Base-by-base conservation (phyloP, 2,113 vertebrate species). In the Sus scrofa region DNA sequence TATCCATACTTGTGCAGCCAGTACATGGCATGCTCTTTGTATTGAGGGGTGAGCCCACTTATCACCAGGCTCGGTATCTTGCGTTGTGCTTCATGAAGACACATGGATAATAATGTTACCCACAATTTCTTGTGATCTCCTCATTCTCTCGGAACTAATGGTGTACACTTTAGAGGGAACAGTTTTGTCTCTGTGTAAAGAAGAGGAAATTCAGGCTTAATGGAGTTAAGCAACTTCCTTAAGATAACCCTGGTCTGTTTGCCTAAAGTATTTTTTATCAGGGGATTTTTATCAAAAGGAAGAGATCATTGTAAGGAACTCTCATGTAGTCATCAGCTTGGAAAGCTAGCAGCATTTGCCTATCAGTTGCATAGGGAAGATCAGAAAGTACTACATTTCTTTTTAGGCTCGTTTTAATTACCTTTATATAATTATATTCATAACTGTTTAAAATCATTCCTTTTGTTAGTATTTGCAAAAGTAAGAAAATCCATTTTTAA, bases 401-500 rank as follows among this genome's bases (percentile, higher is more conserved):
- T 96, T 82, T 86, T 56, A 85, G 79, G 32, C 79, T 32, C 26
- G 54, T 87, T 87, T 93, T 87, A 83, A 89, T 92, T 89, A 8
- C 37, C n/a, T 89, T 94, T 54, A 78, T 89, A 13, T 93, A 94
- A 87, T 96, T 94, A 83, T 79, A 87, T 39, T 82, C 54, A 74
- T 82, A 75, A 85, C 39, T 11, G 74, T 91, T 89, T 87, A 56
- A 89, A 96, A 37, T 89, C 6, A 93, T 95, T 91, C 65, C 81
- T 44, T 27, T 96, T 97, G 58, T 90, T 97, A 75, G 52, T 97
- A 87, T 96, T 96, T 92, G 88, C 39, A 86, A 95, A 90, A 86
- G 39, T 71, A 91, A 96, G 83, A 91, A 92, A 96, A 95, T 95
- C 60, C 73, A 85, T 95, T 71, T 94, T 96, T 92, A 95, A 92